Base-by-base conservation (phyloP, 1,140 invertebrate genomes). In the Tetraneura akinire region DNA sequence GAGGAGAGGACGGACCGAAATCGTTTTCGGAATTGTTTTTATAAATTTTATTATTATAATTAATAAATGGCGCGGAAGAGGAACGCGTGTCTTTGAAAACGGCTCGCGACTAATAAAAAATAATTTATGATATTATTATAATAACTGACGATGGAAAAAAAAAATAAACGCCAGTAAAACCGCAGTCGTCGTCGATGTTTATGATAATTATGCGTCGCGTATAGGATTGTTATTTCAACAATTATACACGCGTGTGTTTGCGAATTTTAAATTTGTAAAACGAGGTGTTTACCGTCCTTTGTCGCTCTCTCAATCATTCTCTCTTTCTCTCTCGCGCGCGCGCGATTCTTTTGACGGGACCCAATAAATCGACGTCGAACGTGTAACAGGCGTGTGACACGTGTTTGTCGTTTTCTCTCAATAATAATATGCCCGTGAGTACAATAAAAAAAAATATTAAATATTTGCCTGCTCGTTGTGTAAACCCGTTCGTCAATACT, bases 231-330 rank as follows among this genome's bases (percentile, higher is more conserved):
- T n/a, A n/a, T 70, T 60, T 21, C 32, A 21, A 32, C 14, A 57
- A 78, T 78, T 78, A 62, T 62, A 60, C 74, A 47, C 55, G 74
- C 74, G 74, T 47, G 74, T 47, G 55, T 62, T 78, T 18, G 51
- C 74, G 74, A 62, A 78, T 78, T 78, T 62, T 47, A 47, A 76
- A 76, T 76, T 76, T 23, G 73, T 57, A 6, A 76, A 76, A 76
- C 73, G 14, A 76, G 53, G 53, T 76, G 73, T 76, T 74, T 55
- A 57, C 29, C 53, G 26, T 26, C 21, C 10, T 68, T 68, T 11
- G 0, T 13, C 11, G 23, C 5, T 47, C 21, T 47, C 13, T 49
- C 8, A 4, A 3, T 37, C 3, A 3, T 4, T 37, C 32, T 37
- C 32, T 37, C 32, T 8, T 4, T 37, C 32, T 37, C 32, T 37